Base-by-base conservation (phyloP, 2,797 vertebrate genomes). In the Orientallactaga sibirica region DNA sequence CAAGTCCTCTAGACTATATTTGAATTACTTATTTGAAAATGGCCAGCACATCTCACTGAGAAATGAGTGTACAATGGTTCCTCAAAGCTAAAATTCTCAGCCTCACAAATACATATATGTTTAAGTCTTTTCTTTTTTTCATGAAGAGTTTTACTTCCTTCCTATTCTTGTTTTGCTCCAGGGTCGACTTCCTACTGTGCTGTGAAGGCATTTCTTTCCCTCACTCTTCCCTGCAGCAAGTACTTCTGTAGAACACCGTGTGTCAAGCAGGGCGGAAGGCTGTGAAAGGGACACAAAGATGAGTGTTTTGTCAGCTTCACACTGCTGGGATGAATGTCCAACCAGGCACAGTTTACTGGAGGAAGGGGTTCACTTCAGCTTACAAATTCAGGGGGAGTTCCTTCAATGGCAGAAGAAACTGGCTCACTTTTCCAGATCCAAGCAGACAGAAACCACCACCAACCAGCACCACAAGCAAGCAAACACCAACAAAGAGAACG, bases 21-120 rank as follows among this genome's bases (percentile, higher is more conserved):
- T 55, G 67, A 75, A 82, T 83, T 58, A 55, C 75, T 90, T 87
- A 68, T 62, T 58, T 91, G 67, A 92, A 90, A 22, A 71, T 25
- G 62, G 33, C 62, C 41, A 77, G 41, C 4, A 41, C 7, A 52
- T 41, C 29, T 92, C 84, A 81, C 37, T 85, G 76, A 27, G 48
- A 94, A 78, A 37, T 24, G 74, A 86, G 9, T 80, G 86, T 84
- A n/a, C 79, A 77, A 92, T 55, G 29, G 24, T 41, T 81, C 43
- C 27, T 19, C 33, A 43, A 95, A 82, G 73, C 4, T 2, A 73
- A 81, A 84, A 84, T 55, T 92, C 22, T 48, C 62, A 85, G 75
- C 3, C 29, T 92, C 74, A 77, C 43, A 78, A 70, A 75, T 19
- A 81, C 37, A 16, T 22, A 16, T 5, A 64, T 58, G 79, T 5